Evolutionary conservation across 2,888 invertebrate genomes (phyloP), one percentile per base, ranked within the genome.

Genomic region (Tenthredo amoena): DNA sequence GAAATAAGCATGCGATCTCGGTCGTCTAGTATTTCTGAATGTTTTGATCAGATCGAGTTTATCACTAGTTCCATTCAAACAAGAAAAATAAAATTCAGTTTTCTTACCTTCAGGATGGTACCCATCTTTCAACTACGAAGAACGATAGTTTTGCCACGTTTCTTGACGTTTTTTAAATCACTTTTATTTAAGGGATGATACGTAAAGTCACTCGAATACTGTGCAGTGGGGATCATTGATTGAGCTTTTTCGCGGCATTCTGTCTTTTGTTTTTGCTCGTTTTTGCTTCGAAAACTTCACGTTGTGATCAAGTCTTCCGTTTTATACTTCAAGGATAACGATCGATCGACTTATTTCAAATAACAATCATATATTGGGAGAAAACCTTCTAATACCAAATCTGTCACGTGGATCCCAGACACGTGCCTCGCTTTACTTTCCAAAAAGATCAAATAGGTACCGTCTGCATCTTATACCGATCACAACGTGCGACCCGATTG

Each of bases 401-500:
- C 26, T 3, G 62, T 26, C 68, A 68, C 68, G 68, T 68, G 68
- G 68, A 18, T 62, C 4, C 68, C 12, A 6, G 34, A 18, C 68
- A 68, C 34, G 68, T 68, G 68, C 31, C 31, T 34, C 34, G 62
- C 9, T 12, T 18, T 68, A 7, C 4, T 5, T 34, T 34, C 34
- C 3, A 10, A 68, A 77, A 55, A 50, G 15, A 55, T 50, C 31
- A 31, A 2, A 74, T 18, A 2, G 9, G 74, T 43, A 65, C 85
- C 84, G 89, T 89, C 88, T 86, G 87, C 71, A n/a, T 62, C 83
- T 87, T 18, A 85, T 86, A 84, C 84, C 87, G 87, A 89, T 89
- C 83, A 87, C 71, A 65, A 88, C 89, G 87, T 89, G 88, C 89
- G 89, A 89, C 86, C 88, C 89, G 89, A 88, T 88, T 89, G 90